phyloP scores from a whole-genome alignment of 2,113 vertebrate genomes.

The Cyprinus carpio region DNA sequence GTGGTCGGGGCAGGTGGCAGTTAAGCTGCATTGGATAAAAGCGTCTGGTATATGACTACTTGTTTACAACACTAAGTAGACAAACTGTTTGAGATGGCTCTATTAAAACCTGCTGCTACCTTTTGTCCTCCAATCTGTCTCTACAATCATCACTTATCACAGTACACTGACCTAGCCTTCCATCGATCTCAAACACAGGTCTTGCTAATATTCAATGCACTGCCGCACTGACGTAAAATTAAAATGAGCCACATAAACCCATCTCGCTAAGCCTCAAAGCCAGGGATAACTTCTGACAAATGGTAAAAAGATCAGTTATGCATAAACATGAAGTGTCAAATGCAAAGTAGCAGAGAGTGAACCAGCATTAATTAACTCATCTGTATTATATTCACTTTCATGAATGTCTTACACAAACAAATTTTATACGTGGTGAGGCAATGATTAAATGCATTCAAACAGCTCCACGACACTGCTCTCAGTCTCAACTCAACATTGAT shows the following conservation, averaged over 20 bases:
- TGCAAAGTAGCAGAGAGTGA: constrained; percentile 4
- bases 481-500: constrained; percentile 6
- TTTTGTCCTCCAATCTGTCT: not conserved
- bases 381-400: not conserved
- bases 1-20: not conserved
- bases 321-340: constrained; percentile 7
- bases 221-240: constrained; percentile 1
- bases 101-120: constrained; percentile 12
- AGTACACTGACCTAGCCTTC: not conserved
- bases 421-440: not conserved
- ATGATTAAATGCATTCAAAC: not conserved
- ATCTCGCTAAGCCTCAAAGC: not conserved
- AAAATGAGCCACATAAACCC: constrained; percentile 1
- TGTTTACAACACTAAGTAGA: not conserved
- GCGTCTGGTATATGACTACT: not conserved
- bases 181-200: not conserved
- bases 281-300: constrained; percentile 3
- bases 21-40: constrained; percentile 12
- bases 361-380: constrained; percentile 12
- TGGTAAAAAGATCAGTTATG: constrained; percentile 28
- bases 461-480: not conserved
- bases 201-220: constrained; percentile 3
- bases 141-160: not conserved
- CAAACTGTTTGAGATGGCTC: constrained; percentile 6
- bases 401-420: not conserved